Evolutionary conservation across 1,140 invertebrate species (phyloP), one percentile per base, ranked within the genome.

Genomic region (Sycophila sp.): DNA sequence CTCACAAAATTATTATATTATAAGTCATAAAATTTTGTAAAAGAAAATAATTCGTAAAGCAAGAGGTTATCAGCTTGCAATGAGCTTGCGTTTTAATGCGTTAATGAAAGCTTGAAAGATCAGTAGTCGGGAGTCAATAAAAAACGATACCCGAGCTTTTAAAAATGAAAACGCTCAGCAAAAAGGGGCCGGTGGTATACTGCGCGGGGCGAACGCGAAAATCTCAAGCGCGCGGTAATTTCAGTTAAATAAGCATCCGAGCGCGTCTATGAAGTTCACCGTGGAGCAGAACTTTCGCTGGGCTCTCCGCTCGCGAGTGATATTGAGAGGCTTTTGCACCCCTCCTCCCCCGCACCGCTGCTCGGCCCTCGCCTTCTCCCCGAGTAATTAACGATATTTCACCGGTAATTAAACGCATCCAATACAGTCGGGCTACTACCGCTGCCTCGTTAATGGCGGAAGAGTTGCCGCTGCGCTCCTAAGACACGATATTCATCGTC

Each of bases 301-400:
- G 42, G 7, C 42, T 63, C 49, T 30, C 42, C 47, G 1, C 45
- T 63, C 58, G 72, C 75, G 75, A 19, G 13, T 13, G 34, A 19
- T 47, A 47, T 47, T 19, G 17, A 47, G n/a, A 47, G n/a, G 47
- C 2, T 2, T 47, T 19, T 17, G 47, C 45, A 8, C 13, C 53
- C 34, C 34, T 55, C 53, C 6, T n/a, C 15, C 6, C 40, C 40
- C 40, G 6, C 6, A 3, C 40, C 11, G 30, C 49, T 24, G n/a
- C 53, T 56, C 45, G 7, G 2, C 4, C 49, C 13, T 4, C 15
- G 2, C 49, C 8, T 13, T 51, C 53, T 8, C 22, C 49, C 69
- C 69, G 69, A 67, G 66, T 85, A 85, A 85, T 85, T 85, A 84
- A 85, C 83, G 83, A 84, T 85, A 85, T 85, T 83, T 83, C 76